A percentile compares a stretch with the other conserved stretches of the same genome.
Conservation (phyloP, 2,888 invertebrate species). For the Pherbina coryleti region DNA sequence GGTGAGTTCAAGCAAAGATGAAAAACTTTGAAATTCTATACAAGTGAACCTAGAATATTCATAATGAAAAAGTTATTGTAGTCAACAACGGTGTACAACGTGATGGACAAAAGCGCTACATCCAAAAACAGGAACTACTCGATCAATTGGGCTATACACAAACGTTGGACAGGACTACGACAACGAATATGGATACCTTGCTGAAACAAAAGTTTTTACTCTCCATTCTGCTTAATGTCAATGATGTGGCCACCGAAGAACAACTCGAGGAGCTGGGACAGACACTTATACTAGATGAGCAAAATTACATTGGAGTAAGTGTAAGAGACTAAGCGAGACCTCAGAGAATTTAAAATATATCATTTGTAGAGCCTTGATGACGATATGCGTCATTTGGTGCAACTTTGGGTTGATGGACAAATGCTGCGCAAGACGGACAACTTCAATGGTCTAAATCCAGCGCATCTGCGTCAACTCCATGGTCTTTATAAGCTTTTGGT, state of each 20-base stretch:
- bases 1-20: background rate
- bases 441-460: background rate
- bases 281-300: conserved; percentile 12
- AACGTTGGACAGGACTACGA: background rate
- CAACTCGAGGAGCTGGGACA: conserved; percentile 22
- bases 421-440: conserved; percentile 12
- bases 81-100: conserved; percentile 24
- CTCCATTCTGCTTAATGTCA: conserved; percentile 11
- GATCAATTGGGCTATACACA: conserved; percentile 7
- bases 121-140: background rate
- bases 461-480: conserved; percentile 22
- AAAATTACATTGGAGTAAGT: conserved; percentile 20
- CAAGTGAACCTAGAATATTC: background rate
- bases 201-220: conserved; percentile 32
- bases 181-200: conserved; percentile 6
- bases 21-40: background rate
- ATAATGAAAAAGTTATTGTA: conserved; percentile 14
- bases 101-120: background rate
- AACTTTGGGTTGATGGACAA: conserved; percentile 14
- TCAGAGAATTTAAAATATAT: background rate
- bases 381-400: conserved; percentile 30
- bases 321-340: too few species aligned
- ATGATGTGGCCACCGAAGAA: background rate
- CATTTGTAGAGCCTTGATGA: conserved; percentile 19
- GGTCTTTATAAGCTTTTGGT: conserved; percentile 19